Percentiles rank a stretch among this genome's conserved stretches.
Evolutionary conservation across 2,888 invertebrate species (phyloP).

Genomic region (Oligia strigilis): DNA sequence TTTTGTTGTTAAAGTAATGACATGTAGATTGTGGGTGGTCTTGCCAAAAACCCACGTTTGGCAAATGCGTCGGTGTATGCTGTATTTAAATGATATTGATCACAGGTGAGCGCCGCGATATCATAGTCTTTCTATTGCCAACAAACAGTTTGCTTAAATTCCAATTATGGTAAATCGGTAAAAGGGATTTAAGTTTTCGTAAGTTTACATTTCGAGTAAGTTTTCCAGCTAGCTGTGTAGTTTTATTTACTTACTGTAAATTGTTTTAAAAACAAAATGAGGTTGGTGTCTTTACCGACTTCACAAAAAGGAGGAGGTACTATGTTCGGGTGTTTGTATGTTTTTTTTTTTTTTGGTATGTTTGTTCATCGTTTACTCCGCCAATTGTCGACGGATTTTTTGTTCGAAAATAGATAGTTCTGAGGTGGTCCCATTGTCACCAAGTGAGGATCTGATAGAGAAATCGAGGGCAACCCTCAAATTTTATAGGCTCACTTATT

Average conservation of each 20-base stretch:
- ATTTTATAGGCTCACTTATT: too few relatives aligned
- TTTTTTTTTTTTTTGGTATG: too few relatives aligned
- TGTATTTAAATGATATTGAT: not conserved
- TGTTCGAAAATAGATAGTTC: too few relatives aligned
- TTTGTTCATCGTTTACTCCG: too few relatives aligned
- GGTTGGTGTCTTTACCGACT: too few relatives aligned
- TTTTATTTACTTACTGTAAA: not conserved
- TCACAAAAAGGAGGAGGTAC: too few relatives aligned
- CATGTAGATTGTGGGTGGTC: not conserved
- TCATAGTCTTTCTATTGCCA: not conserved
- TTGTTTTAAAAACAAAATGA: not conserved
- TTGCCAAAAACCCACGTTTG: constrained; percentile 8
- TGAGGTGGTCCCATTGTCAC: too few relatives aligned
- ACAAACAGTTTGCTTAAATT: not conserved
- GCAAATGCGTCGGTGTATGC: not conserved
- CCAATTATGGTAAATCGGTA: not conserved
- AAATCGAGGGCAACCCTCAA: too few relatives aligned
- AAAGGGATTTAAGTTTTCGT: not conserved
- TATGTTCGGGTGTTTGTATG: too few relatives aligned
- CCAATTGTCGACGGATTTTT: too few relatives aligned
- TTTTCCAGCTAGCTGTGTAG: not conserved
- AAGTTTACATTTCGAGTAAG: not conserved
- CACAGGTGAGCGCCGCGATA: not conserved
- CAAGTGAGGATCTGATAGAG: too few relatives aligned
- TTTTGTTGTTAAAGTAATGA: not conserved